These are phyloP conservation scores for Oscheius myriophilus DNA, from an alignment of 2,888 invertebrate species.

Conservation along the genomic window DNA sequence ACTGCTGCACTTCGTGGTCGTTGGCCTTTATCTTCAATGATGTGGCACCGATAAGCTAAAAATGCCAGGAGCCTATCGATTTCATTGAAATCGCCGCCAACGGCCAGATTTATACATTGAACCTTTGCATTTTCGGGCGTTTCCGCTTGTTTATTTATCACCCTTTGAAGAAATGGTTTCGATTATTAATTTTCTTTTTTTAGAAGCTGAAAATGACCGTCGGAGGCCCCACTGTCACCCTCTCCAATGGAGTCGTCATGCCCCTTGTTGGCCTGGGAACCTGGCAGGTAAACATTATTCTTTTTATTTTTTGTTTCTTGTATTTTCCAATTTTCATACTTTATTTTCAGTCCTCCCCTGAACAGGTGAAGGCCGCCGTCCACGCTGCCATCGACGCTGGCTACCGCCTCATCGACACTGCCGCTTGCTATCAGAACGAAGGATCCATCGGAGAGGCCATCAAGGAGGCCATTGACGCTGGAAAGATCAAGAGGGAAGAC, in stretches of 20 bases:
- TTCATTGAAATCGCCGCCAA: too few relatives aligned
- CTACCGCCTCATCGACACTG: constrained; percentile 86
- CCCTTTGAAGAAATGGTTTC: too few relatives aligned
- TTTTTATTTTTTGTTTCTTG: background rate
- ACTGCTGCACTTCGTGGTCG: too few relatives aligned
- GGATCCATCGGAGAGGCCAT: constrained; percentile 80
- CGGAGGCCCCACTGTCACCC: constrained; percentile 45
- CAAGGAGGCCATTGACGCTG: constrained; percentile 79
- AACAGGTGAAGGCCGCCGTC: constrained; percentile 79
- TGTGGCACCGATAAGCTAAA: too few relatives aligned
- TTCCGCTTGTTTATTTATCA: too few relatives aligned
- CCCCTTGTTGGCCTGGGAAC: constrained; percentile 63
- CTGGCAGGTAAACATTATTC: constrained; percentile 67
- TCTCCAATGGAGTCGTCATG: constrained; percentile 60
- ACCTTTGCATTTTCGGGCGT: too few relatives aligned
- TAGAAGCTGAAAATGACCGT: constrained; percentile 32
- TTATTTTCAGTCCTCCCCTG: constrained; percentile 67
- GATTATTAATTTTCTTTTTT: constrained; percentile 4
- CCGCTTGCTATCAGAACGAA: constrained; percentile 83
- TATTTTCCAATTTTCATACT: background rate
- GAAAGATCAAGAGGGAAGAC: constrained; percentile 81
- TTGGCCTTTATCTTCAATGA: too few relatives aligned
- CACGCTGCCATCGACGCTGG: constrained; percentile 81
- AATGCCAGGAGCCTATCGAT: too few relatives aligned
- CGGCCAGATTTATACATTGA: too few relatives aligned